Percentiles rank a stretch among this genome's conserved stretches.
Conservation (phyloP, 2,888 invertebrate genomes). For the Drosophila subsilvestris region DNA sequence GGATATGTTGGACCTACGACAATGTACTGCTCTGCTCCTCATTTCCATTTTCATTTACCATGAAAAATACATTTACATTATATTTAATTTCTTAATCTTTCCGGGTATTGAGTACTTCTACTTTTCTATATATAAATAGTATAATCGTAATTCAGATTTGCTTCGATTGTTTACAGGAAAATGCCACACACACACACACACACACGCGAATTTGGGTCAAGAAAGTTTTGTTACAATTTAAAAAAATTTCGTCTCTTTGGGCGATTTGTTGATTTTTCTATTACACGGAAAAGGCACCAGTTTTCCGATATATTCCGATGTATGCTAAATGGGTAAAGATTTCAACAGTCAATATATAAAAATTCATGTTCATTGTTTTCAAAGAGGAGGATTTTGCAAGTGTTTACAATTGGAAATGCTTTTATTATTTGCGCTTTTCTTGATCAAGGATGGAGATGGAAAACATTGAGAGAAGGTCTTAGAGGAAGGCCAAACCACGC, state of each 20-base stretch:
- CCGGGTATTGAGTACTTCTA: background rate
- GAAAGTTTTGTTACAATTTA: conserved; percentile 26
- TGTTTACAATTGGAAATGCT: background rate
- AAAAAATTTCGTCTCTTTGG: background rate
- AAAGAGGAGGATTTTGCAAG: conserved; percentile 1
- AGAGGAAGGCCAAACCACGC: background rate
- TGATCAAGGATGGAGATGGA: conserved; percentile 1
- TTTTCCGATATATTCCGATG: background rate
- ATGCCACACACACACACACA: background rate
- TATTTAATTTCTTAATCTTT: background rate
- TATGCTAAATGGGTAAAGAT: conserved; percentile 13
- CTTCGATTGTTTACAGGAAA: conserved; percentile 29
- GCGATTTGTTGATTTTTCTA: conserved; percentile 13
- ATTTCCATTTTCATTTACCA: background rate
- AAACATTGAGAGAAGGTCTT: background rate
- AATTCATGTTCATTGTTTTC: background rate
- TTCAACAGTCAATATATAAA: conserved; percentile 10
- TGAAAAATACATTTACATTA: background rate
- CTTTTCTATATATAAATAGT: conserved; percentile 1
- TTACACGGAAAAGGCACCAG: background rate
- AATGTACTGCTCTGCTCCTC: conserved; percentile 12
- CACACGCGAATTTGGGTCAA: conserved; percentile 22
- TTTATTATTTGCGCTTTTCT: background rate
- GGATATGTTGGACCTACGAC: conserved; percentile 32
- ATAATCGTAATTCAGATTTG: conserved; percentile 1